Evolutionary conservation across 2,797 vertebrate species (phyloP), one percentile per base, ranked within the genome.

Genomic region (Cercopithecus neglectus): DNA sequence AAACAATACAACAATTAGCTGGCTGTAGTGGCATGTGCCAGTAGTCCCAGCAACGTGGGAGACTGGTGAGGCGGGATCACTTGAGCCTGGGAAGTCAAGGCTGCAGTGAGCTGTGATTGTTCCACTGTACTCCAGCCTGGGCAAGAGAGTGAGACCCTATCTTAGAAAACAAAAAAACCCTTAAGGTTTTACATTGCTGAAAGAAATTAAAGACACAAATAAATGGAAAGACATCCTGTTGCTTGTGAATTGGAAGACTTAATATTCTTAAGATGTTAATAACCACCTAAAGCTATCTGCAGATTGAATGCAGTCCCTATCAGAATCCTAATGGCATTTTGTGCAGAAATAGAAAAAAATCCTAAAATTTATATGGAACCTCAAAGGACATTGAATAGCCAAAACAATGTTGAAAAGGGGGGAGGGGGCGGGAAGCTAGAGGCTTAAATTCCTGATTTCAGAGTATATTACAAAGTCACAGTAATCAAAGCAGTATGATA

Each of bases 131-230:
- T 61, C 59, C 59, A 61, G 59, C 59, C 59, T 33, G 59, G 13
- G 59, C 28, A 30, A 33, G 5, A 61, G 59, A 61, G 28, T 33
- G 59, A 61, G 59, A 61, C 28, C 28, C 59, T 61, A 13, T 33
- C 5, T 61, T 61, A 33, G 59, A 61, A 61, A 61, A 61, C 14
- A 61, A 33, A 33, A 13, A 61, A 61, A 61, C 59, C 59, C 59
- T 33, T 61, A 30, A 61, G 59, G 28, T 78, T 79, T 72, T 88
- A 46, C 0, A 22, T 48, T 78, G 50, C 36, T 78, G 9, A 88
- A 83, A 88, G 59, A 94, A 88, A 92, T 48, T 83, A 75, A 89
- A 92, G 70, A 74, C 26, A 85, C 30, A 89, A 72, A 89, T 70
- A 91, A 86, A 39, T 57, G 55, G 48, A 95, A 61, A 41, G 41